Evolutionary conservation across 2,113 vertebrate species (phyloP), one percentile per base, ranked within the genome.

Genomic region (Numenius arquata): DNA sequence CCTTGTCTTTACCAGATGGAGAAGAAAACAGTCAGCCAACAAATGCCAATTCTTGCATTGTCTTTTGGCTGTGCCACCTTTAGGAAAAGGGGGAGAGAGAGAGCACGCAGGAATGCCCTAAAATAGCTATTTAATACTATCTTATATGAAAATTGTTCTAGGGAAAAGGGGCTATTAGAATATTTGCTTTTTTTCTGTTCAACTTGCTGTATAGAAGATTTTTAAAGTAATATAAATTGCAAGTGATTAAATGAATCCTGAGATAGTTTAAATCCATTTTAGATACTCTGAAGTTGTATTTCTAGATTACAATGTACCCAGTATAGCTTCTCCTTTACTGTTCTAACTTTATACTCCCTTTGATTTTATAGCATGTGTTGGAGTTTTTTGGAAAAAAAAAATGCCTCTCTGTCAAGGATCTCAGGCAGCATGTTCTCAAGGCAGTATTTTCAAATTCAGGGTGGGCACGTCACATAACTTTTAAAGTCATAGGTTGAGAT

Each of bases 151-250:
- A 71, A 75, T 41, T 70, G 73, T 85, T 92, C n/a, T 74, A 91
- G 63, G 63, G 93, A 68, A 85, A 79, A 70, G 88, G 81, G 62
- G 43, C 84, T 92, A 62, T 84, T 97, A 87, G 78, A 78, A 83
- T 88, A 85, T 94, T 95, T 93, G 94, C 76, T 93, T 95, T 97
- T 97, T 91, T 73, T 71, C 78, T 90, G 82, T 93, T 94, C 81
- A 65, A 72, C 58, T 96, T 95, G 79, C 68, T 97, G 88, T 96
- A 94, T 93, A 96, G 81, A 88, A 87, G 70, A 92, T 82, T 95
- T 87, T 95, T 96, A 95, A 96, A 96, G 90, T 97, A 95, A 94
- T 96, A 97, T 93, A 97, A 94, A 91, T 92, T 91, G 53, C 56
- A 92, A 94, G 72, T 77, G 59, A 78, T 74, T 34, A 90, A 94